Evolutionary conservation across 1,140 invertebrate species (phyloP), one percentile per base, ranked within the genome.

Genomic region (Frieseomelitta varia): DNA sequence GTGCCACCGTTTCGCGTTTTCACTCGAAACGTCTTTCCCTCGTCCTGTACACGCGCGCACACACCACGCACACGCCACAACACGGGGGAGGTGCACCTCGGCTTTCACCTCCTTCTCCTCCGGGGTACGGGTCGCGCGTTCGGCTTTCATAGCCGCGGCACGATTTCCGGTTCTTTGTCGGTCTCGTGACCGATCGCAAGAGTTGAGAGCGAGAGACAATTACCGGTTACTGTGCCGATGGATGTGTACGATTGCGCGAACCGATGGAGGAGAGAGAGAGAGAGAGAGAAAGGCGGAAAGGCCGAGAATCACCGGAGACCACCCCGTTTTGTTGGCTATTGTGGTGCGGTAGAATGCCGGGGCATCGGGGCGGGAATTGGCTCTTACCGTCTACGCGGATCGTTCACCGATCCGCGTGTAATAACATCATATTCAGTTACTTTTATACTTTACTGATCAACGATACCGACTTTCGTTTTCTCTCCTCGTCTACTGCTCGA

Each of bases 401-500:
- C 82, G 55, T 81, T 67, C 86, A 67, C 85, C 79, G 39, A 47
- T 47, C 30, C 39, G 39, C 39, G 77, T 87, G 2, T 30, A 30
- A 87, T 84, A n/a, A 30, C 27, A 56, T 56, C 55, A 56, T 87
- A 79, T 87, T 55, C 47, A 47, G 55, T 79, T 81, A 91, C 72
- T 86, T 72, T 17, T 86, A 83, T 86, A 89, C 88, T 74, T 87
- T 86, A 87, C 68, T 85, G 86, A 88, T 87, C 90, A 91, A 89
- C 79, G 90, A 90, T 91, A 89, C 89, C 87, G 87, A 92, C 85
- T 91, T 86, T 91, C 69, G 39, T 68, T 68, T 27, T 88, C 6
- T 39, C 39, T n/a, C 1, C 30, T 30, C 30, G 30, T 1, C 90
- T 93, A 93, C 93, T 94, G 93, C 91, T 95, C 94, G 86, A 94